Percentiles rank a stretch among this genome's conserved stretches.
Evolutionary conservation across 2,888 invertebrate species (phyloP).

Genomic region (Eurytoma adleriae): DNA sequence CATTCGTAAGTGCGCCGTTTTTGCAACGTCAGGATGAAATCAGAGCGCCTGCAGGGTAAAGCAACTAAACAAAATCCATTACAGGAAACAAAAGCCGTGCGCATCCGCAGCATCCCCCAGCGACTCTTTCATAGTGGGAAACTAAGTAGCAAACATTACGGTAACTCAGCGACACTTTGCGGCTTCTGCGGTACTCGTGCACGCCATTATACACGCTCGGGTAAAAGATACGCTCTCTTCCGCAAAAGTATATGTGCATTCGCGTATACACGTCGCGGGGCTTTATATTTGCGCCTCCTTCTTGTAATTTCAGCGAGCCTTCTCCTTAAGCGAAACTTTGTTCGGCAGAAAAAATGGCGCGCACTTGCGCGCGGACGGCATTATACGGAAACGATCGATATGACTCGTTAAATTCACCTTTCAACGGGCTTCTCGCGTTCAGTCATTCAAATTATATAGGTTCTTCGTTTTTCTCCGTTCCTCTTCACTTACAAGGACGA

Average conservation of each 20-base stretch:
- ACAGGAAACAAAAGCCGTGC: constrained; percentile 34
- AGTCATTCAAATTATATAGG: constrained; percentile 24
- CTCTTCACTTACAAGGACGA: constrained; percentile 11
- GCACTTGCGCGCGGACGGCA: too few species aligned
- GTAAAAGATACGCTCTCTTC: constrained; percentile 13
- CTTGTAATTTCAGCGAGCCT: background rate
- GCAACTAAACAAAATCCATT: constrained; percentile 35
- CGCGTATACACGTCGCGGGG: background rate
- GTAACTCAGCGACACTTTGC: constrained; percentile 44
- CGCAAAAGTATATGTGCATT: background rate
- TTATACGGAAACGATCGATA: constrained; percentile 57
- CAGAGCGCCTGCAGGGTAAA: background rate
- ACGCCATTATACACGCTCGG: background rate
- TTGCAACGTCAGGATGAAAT: background rate
- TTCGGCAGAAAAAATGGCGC: too few species aligned
- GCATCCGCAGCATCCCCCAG: background rate
- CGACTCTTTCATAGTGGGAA: constrained; percentile 28
- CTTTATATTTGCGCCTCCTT: background rate
- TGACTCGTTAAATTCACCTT: constrained; percentile 62
- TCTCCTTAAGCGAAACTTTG: background rate
- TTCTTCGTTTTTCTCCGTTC: constrained; percentile 8
- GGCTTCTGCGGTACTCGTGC: constrained; percentile 6
- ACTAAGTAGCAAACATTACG: constrained; percentile 42
- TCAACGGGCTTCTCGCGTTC: constrained; percentile 30
- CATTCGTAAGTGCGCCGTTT: background rate